A percentile compares a stretch with the other conserved stretches of the same genome.
Evolutionary conservation across 2,113 vertebrate genomes (phyloP).

Genomic region (Leptobrachium leishanense): DNA sequence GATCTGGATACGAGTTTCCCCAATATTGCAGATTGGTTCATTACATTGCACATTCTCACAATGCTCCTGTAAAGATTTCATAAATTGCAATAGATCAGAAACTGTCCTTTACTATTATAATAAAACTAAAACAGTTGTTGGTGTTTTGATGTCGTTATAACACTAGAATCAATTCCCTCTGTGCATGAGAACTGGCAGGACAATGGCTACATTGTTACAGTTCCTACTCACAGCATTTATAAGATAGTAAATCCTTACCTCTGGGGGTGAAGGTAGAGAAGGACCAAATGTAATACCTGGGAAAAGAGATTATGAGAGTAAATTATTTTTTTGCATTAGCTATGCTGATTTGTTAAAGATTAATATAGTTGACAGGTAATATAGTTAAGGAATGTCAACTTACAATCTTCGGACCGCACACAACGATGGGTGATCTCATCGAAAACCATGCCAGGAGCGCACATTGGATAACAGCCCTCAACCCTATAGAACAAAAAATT

Average conservation of each 20-base stretch:
- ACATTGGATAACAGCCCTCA: constrained; percentile 50
- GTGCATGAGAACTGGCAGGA: too few relatives aligned
- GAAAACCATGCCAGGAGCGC: constrained; percentile 42
- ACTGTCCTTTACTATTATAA: too few relatives aligned
- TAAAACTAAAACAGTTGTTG: too few relatives aligned
- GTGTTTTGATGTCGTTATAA: too few relatives aligned
- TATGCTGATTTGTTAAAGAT: too few relatives aligned
- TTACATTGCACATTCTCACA: background rate
- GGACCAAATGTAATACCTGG: background rate
- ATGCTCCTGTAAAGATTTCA: background rate
- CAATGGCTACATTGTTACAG: too few relatives aligned
- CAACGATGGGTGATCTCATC: constrained; percentile 49
- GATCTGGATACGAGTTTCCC: background rate
- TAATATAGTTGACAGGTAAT: too few relatives aligned
- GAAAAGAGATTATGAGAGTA: background rate
- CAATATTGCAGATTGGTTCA: background rate
- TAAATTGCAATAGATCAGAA: too few relatives aligned
- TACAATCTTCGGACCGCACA: constrained; percentile 43
- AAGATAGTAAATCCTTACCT: background rate
- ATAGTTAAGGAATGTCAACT: constrained; percentile 1
- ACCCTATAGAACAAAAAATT: constrained; percentile 9
- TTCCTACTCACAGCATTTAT: too few relatives aligned
- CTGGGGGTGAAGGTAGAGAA: background rate
- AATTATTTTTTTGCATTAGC: background rate
- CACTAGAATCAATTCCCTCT: too few relatives aligned